Evolutionary conservation across 2,888 invertebrate species (phyloP).

Genomic region (Drosophila falleni): DNA sequence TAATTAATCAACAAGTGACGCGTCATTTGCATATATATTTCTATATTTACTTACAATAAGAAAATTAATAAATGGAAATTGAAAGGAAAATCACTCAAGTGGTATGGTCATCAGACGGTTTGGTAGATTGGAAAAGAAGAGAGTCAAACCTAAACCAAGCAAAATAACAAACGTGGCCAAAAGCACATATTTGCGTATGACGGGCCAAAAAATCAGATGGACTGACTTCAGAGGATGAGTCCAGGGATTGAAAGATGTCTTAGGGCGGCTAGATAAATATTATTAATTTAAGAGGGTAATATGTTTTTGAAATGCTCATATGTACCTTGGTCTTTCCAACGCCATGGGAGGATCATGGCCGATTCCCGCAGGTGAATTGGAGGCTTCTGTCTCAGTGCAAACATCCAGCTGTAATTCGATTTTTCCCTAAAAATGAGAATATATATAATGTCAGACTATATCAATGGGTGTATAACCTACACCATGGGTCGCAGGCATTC

Average conservation of each 20-base stretch:
- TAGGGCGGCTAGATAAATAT: conserved; percentile 86
- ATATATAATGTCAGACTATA: neutral
- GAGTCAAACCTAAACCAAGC: conserved; percentile 34
- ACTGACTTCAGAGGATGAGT: conserved; percentile 59
- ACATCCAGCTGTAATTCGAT: conserved; percentile 89
- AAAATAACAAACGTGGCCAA: conserved; percentile 17
- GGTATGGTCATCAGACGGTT: conserved; percentile 55
- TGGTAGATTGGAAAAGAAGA: conserved; percentile 52
- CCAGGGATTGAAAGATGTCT: conserved; percentile 87
- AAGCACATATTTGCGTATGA: conserved; percentile 62
- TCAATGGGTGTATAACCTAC: conserved; percentile 16
- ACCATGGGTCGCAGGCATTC: neutral
- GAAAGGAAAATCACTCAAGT: conserved; percentile 35
- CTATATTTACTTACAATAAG: conserved; percentile 9
- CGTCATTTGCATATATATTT: neutral
- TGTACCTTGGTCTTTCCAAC: conserved; percentile 88
- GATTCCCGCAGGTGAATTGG: conserved; percentile 88
- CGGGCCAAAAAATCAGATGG: conserved; percentile 65
- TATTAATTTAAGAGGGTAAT: neutral
- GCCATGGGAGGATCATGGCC: conserved; percentile 89
- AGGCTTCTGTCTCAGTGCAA: conserved; percentile 87
- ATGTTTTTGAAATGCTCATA: conserved; percentile 73
- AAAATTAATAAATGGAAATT: conserved; percentile 10
- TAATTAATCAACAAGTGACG: conserved; percentile 39
- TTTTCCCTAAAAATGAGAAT: conserved; percentile 87